Evolutionary conservation across 1,140 invertebrate species (phyloP).

Genomic region (Diuraphis noxia): DNA sequence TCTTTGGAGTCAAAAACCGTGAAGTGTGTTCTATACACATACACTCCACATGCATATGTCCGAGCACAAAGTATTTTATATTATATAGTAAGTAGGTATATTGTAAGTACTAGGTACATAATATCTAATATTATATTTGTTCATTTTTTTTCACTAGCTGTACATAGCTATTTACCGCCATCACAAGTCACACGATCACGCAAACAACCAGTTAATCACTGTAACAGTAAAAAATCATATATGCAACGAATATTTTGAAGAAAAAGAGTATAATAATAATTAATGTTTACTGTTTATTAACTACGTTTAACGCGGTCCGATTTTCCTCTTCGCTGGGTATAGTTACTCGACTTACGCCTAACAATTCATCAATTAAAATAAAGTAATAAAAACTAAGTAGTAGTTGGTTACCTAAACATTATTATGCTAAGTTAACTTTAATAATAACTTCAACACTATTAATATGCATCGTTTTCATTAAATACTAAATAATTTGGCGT

Average conservation of each 20-base stretch:
- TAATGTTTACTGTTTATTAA: not conserved
- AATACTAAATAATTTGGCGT: not conserved
- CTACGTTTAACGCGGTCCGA: not conserved
- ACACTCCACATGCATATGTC: not conserved
- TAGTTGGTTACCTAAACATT: not conserved
- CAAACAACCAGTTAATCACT: constrained; percentile 9
- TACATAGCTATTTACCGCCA: not conserved
- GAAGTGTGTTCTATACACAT: not conserved
- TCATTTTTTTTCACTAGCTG: not conserved
- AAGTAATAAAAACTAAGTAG: not conserved
- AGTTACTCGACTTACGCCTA: not conserved
- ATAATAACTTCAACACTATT: not conserved
- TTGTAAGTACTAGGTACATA: not conserved
- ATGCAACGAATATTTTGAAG: not conserved
- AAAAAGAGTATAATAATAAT: constrained; percentile 3
- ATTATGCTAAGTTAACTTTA: not conserved
- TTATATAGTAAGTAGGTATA: not conserved
- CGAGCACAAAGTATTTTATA: not conserved
- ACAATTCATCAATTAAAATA: not conserved
- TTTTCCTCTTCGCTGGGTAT: not conserved
- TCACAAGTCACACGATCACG: not conserved
- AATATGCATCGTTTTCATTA: not conserved
- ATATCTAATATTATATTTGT: not conserved
- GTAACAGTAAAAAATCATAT: constrained; percentile 19
- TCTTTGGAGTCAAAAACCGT: constrained; percentile 10